A percentile compares a stretch with the other conserved stretches of the same genome.
These are phyloP conservation scores for Serilophus lunatus DNA, from an alignment of 2,113 vertebrate species.

Conservation along the genomic window DNA sequence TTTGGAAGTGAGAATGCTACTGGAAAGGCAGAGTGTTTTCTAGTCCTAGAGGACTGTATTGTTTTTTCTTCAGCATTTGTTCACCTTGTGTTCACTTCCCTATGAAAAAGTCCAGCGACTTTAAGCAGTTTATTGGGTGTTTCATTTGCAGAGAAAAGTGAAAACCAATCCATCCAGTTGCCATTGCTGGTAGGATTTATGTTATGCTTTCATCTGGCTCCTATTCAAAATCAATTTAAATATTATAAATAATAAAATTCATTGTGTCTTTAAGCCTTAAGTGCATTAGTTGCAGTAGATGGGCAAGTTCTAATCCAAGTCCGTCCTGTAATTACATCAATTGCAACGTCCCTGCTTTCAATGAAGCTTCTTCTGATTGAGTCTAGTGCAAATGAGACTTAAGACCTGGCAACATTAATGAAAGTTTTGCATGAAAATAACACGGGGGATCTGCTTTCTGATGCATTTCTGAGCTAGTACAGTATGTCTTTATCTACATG, in stretches of 20 bases:
- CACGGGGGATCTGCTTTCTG: background rate
- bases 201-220: background rate
- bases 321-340: background rate
- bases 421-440: background rate
- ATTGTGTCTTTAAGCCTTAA: background rate
- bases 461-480: background rate
- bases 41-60: background rate
- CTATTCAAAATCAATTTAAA: background rate
- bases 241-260: background rate
- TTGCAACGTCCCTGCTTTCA: background rate
- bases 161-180: background rate
- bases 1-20: background rate
- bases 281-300: background rate
- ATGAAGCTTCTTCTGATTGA: background rate
- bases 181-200: background rate
- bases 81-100: background rate
- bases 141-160: background rate
- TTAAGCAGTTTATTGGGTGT: background rate
- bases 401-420: background rate
- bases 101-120: background rate
- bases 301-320: background rate
- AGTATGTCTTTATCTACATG: slow-evolving; percentile 19
- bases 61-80: background rate
- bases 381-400: background rate
- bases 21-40: background rate